Evolutionary conservation across 2,888 invertebrate genomes (phyloP).

Genomic region (Metellina segmentata): DNA sequence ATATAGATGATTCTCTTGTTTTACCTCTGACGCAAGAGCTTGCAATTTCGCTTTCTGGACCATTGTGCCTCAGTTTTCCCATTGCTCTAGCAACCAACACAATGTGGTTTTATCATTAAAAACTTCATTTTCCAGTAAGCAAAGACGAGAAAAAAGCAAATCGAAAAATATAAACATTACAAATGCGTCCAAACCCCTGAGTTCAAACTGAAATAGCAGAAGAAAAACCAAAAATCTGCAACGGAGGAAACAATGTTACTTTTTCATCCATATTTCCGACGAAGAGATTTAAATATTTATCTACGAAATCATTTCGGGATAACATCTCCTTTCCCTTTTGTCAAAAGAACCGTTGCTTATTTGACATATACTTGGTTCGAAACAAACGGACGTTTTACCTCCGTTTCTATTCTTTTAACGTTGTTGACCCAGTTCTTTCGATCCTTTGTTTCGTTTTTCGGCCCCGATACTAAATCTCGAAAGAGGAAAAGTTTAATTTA

Average conservation of each 20-base stretch:
- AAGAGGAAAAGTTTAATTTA: background rate
- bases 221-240: background rate
- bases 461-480: background rate
- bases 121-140: no score
- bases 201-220: no score
- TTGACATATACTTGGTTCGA: background rate
- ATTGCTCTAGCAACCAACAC: no score
- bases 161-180: no score
- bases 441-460: background rate
- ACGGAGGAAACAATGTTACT: background rate
- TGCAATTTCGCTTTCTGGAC: no score
- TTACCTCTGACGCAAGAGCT: no score
- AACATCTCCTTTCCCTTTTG: background rate
- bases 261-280: background rate
- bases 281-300: constrained; percentile 34
- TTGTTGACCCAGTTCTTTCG: background rate
- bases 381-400: background rate
- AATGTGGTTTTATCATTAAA: no score
- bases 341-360: constrained; percentile 1
- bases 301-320: background rate
- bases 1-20: no score
- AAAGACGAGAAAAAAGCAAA: no score
- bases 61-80: no score
- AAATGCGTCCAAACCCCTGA: no score
- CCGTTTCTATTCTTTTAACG: background rate